Evolutionary conservation across 2,113 vertebrate genomes (phyloP), one percentile per base, ranked within the genome.

Genomic region (Atractosteus spatula): DNA sequence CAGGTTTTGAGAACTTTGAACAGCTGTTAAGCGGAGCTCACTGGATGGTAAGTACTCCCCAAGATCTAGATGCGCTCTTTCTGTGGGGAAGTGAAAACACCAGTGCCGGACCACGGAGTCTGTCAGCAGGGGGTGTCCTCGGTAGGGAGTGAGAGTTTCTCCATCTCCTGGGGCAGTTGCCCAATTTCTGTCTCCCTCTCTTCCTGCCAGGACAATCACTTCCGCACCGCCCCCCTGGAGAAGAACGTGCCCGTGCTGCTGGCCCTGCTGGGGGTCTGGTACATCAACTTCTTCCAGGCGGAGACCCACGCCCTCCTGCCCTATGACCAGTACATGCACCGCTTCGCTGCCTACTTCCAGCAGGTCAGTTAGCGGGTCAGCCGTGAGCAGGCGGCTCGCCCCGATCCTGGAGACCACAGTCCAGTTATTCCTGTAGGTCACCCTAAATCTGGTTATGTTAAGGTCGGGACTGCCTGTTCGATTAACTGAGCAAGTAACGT

Each of bases 291-390:
- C 88, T 99, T 95, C 1, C 92, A 94, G 0, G 93, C 94, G 12
- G 97, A 99, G 85, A 98, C 96, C 0, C 97, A 99, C 0, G 94
- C 94, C 4, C 82, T 99, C 79, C 89, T 99, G 80, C 97, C 97
- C 68, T 99, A 99, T 0, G 97, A 99, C 85, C 97, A 99, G 84
- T 99, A 98, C 86, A 92, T 99, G 92, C 96, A 98, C 79, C 96
- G 96, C 72, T 99, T 99, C 8, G 93, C 96, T 0, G 97, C 97
- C n/a, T 99, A 99, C 84, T 99, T 99, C 88, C 97, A 99, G 85
- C 97, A 99, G 97, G 97, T 99, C 76, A 54, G 80, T 70, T 7
- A 16, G 3, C 3, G 14, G 5, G n/a, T 13, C 0, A 10, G 14
- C 3, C 6, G 11, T 8, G 3, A 47, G 3, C 1, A 0, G 5